Evolutionary conservation across 2,888 invertebrate genomes (phyloP).

Genomic region (Alviniconcha strummeri): DNA sequence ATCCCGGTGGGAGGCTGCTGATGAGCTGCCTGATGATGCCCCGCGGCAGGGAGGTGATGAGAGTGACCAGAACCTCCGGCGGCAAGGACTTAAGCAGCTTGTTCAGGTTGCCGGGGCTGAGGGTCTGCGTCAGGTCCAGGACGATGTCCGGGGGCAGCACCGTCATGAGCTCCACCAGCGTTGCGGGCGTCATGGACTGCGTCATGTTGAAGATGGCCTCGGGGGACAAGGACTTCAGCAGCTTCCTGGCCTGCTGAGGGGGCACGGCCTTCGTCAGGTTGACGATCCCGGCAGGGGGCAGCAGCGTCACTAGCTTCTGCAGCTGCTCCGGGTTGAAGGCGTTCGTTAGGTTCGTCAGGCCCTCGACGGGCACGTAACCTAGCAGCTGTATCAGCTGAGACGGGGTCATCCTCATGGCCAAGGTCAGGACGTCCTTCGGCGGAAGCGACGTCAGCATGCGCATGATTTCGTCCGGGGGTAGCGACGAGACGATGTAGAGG

Average conservation of each 20-base stretch:
- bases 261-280: conserved; percentile 28
- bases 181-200: conserved; percentile 22
- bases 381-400: conserved; percentile 28
- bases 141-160: conserved; percentile 30
- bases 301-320: conserved; percentile 25
- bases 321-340: conserved; percentile 27
- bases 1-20: conserved; percentile 23
- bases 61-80: conserved; percentile 25
- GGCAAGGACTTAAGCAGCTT: conserved; percentile 25
- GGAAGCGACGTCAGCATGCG: conserved; percentile 31
- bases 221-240: conserved; percentile 29
- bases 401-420: conserved; percentile 22
- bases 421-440: conserved; percentile 10
- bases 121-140: conserved; percentile 26
- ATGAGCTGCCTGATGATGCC: conserved; percentile 16
- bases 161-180: conserved; percentile 22
- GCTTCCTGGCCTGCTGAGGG: conserved; percentile 25
- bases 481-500: conserved; percentile 30
- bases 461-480: conserved; percentile 27
- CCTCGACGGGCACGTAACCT: conserved; percentile 24
- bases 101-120: conserved; percentile 20
- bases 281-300: conserved; percentile 28
- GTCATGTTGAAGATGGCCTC: conserved; percentile 29
- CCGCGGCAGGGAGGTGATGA: conserved; percentile 26
- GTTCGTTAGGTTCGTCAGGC: conserved; percentile 27